Conservation (phyloP, 2,888 invertebrate species). For the Drosophila flavopinicola region DNA sequence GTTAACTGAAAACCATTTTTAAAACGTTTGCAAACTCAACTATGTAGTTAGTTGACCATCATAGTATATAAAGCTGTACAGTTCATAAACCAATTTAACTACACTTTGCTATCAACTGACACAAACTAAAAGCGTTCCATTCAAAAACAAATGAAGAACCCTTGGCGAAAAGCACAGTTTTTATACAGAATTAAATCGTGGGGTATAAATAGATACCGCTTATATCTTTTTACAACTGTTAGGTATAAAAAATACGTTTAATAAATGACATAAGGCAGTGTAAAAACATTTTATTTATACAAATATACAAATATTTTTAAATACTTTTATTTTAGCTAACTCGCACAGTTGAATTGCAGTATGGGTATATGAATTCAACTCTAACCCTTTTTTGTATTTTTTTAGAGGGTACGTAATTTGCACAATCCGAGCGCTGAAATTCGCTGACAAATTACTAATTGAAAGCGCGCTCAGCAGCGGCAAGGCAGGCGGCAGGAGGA, state of each 20-base stretch:
- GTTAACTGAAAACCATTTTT: not conserved
- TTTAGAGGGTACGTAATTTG: conserved; percentile 55
- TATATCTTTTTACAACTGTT: conserved; percentile 14
- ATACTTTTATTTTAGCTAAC: conserved; percentile 25
- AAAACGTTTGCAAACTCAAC: not conserved
- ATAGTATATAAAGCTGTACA: conserved; percentile 4
- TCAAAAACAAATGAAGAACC: not conserved
- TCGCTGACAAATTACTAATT: conserved; percentile 76
- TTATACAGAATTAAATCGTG: conserved; percentile 43
- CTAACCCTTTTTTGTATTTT: not conserved
- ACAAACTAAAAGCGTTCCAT: not conserved
- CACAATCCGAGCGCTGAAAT: conserved; percentile 48
- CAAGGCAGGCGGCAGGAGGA: not conserved
- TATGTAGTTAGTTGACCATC: not conserved
- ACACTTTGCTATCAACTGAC: conserved; percentile 16
- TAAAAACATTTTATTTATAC: conserved; percentile 41
- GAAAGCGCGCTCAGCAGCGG: conserved; percentile 59
- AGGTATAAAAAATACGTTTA: conserved; percentile 1
- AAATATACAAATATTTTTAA: conserved; percentile 9
- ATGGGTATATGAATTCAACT: conserved; percentile 8
- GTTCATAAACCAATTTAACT: conserved; percentile 11
- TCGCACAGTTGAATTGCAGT: conserved; percentile 61
- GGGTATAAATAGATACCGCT: conserved; percentile 1
- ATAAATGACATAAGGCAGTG: conserved; percentile 8
- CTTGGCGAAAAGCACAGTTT: conserved; percentile 16